Conservation (phyloP, 2,113 vertebrate genomes). For the Bubalus kerabau region DNA sequence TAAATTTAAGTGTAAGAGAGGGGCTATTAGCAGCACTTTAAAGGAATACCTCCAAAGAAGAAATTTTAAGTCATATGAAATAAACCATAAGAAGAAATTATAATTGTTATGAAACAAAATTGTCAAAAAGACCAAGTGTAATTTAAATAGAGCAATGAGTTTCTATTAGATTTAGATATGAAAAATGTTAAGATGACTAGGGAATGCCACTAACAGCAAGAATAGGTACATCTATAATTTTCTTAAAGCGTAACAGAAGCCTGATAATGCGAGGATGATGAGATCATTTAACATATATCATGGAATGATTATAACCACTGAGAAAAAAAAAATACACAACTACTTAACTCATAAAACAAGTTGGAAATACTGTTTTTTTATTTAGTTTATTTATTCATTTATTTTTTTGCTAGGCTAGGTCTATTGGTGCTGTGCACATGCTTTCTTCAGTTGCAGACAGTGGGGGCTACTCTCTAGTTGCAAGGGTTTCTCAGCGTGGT, state of each 20-base stretch:
- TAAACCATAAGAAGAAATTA: not conserved
- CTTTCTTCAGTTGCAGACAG: not conserved
- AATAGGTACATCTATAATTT: not conserved
- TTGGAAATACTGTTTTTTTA: not conserved
- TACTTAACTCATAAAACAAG: not conserved
- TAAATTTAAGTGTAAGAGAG: not conserved
- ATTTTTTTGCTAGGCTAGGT: not conserved
- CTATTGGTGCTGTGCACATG: not conserved
- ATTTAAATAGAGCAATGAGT: not conserved
- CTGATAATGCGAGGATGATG: not conserved
- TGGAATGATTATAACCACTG: not conserved
- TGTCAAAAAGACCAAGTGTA: not conserved
- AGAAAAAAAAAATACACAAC: not conserved
- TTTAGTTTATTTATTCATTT: not conserved
- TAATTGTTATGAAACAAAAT: not conserved
- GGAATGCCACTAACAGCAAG: not conserved
- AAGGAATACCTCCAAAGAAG: not conserved
- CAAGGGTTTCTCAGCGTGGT: not conserved
- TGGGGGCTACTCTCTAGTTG: not conserved
- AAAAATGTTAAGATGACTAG: not conserved
- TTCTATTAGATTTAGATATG: not conserved
- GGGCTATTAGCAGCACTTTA: not conserved
- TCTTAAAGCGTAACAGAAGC: not conserved
- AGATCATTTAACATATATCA: not conserved
- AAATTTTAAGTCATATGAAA: not conserved